Evolutionary conservation across 2,888 invertebrate species (phyloP).

Genomic region (Tryphoninae sp.): DNA sequence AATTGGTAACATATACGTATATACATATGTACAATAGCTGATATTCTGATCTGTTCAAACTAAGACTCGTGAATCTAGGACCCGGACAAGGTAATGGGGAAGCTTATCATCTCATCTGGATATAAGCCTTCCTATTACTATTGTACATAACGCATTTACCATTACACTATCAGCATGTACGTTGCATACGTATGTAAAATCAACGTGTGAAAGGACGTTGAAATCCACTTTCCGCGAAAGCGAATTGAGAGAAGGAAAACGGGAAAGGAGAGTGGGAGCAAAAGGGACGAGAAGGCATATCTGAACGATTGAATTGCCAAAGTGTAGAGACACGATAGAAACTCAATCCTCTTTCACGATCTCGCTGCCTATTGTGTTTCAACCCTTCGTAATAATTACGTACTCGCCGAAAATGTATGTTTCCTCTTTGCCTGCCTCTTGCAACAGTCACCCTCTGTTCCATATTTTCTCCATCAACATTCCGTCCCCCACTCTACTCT

Average conservation of each 20-base stretch:
- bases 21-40: background rate
- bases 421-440: slow-evolving; percentile 1
- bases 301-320: slow-evolving; percentile 17
- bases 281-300: too few relatives aligned
- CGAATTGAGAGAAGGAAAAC: background rate
- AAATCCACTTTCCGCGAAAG: slow-evolving; percentile 38
- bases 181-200: slow-evolving; percentile 14
- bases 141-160: slow-evolving; percentile 58
- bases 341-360: background rate
- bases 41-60: slow-evolving; percentile 54
- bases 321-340: slow-evolving; percentile 13
- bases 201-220: background rate
- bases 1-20: background rate
- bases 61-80: slow-evolving; percentile 55
- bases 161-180: slow-evolving; percentile 5
- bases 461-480: background rate
- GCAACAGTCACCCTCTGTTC: background rate
- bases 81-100: slow-evolving; percentile 55
- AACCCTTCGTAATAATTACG: slow-evolving; percentile 28
- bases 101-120: slow-evolving; percentile 60
- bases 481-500: background rate
- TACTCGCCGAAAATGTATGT: slow-evolving; percentile 5
- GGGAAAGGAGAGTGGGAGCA: background rate
- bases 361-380: slow-evolving; percentile 5
- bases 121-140: slow-evolving; percentile 62